phyloP scores from a whole-genome alignment of 2,888 invertebrate species.

The Maniola hyperantus region DNA sequence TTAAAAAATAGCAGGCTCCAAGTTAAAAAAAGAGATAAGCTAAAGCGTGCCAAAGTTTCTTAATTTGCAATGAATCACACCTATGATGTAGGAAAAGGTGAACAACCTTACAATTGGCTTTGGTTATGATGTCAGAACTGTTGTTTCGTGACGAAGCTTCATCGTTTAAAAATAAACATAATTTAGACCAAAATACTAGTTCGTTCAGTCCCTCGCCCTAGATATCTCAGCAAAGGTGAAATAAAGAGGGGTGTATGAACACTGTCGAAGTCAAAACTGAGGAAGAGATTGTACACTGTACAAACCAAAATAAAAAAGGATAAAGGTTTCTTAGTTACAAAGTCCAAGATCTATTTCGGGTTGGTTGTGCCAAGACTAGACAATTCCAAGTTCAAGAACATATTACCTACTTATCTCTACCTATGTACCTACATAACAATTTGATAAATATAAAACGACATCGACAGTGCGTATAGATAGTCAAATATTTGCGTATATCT shows the following conservation, averaged over 20 bases:
- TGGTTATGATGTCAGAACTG: not conserved
- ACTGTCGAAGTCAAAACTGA: not conserved
- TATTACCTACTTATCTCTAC: too few species aligned
- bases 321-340: not conserved
- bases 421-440: too few species aligned
- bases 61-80: conserved; percentile 6
- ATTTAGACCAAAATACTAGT: not conserved
- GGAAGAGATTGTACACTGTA: not conserved
- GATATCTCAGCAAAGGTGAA: not conserved
- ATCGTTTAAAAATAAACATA: not conserved
- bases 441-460: too few species aligned
- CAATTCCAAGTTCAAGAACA: not conserved
- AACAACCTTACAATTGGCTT: conserved; percentile 8
- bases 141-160: not conserved
- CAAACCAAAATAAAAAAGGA: not conserved
- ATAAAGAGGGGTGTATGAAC: not conserved
- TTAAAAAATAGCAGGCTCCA: not conserved
- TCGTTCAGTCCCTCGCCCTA: not conserved
- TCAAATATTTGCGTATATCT: too few species aligned
- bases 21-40: not conserved
- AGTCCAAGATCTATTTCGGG: not conserved
- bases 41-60: conserved; percentile 7
- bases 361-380: not conserved
- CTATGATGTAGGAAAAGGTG: conserved; percentile 9
- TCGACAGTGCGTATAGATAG: too few species aligned